Conservation (phyloP, 2,888 invertebrate species). For the Sthenelais limicola region DNA sequence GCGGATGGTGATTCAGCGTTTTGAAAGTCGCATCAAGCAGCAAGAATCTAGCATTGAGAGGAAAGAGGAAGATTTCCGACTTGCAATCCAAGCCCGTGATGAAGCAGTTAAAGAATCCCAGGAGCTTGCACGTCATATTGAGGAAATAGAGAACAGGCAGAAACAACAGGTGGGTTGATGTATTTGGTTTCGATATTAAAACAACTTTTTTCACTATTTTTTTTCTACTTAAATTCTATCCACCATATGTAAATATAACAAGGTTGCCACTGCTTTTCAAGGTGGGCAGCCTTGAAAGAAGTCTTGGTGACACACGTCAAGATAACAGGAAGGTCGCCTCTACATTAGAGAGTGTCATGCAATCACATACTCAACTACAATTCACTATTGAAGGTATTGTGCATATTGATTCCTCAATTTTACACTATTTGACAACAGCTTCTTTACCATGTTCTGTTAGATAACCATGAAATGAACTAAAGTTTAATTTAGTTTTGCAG, state of each 20-base stretch:
- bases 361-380: slow-evolving; percentile 67
- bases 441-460: too few relatives aligned
- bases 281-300: slow-evolving; percentile 56
- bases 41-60: slow-evolving; percentile 54
- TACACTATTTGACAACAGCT: too few relatives aligned
- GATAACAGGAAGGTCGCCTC: slow-evolving; percentile 66
- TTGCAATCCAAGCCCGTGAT: slow-evolving; percentile 57
- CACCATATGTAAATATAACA: too few relatives aligned
- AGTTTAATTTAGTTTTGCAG: too few relatives aligned
- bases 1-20: slow-evolving; percentile 59
- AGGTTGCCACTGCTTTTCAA: too few relatives aligned
- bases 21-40: slow-evolving; percentile 61
- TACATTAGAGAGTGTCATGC: slow-evolving; percentile 67
- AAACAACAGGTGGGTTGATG: slow-evolving; percentile 44
- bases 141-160: slow-evolving; percentile 45
- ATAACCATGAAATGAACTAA: too few relatives aligned
- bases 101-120: slow-evolving; percentile 61
- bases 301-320: slow-evolving; percentile 62
- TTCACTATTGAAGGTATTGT: slow-evolving; percentile 60
- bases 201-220: background rate
- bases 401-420: too few relatives aligned
- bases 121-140: slow-evolving; percentile 44
- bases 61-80: slow-evolving; percentile 60
- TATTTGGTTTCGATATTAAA: too few relatives aligned
- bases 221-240: background rate